Evolutionary conservation across 2,797 vertebrate genomes (phyloP).

Genomic region (Acanthurus tractus): DNA sequence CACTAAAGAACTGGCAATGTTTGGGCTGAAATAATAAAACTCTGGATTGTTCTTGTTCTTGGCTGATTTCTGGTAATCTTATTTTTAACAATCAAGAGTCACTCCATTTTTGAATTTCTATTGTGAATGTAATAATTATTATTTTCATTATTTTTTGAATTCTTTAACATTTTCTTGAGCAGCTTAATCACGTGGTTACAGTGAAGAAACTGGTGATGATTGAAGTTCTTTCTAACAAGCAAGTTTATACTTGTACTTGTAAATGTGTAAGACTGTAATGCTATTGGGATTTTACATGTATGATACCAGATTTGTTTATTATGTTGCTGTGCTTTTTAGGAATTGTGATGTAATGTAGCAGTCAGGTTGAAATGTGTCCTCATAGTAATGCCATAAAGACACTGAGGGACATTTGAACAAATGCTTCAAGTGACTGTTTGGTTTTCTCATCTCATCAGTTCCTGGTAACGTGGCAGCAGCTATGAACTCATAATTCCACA

Average conservation of each 20-base stretch:
- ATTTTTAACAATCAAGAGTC: not conserved
- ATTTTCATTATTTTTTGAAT: not conserved
- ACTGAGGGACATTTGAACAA: not conserved
- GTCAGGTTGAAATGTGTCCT: not conserved
- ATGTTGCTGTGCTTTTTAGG: slow-evolving; percentile 34
- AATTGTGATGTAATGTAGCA: slow-evolving; percentile 27
- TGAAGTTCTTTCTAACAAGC: slow-evolving; percentile 60
- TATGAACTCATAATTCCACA: not conserved
- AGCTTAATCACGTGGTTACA: slow-evolving; percentile 64
- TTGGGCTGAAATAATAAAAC: not conserved
- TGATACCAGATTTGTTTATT: slow-evolving; percentile 24
- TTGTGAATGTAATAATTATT: slow-evolving; percentile 21
- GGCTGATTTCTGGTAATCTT: slow-evolving; percentile 10
- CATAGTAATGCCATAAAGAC: slow-evolving; percentile 7
- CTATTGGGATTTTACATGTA: slow-evolving; percentile 17
- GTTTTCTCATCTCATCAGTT: slow-evolving; percentile 1
- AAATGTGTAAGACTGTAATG: slow-evolving; percentile 36
- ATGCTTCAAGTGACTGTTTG: slow-evolving; percentile 14
- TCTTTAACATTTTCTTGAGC: slow-evolving; percentile 28
- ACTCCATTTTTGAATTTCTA: slow-evolving; percentile 2
- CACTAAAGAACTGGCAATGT: slow-evolving; percentile 18
- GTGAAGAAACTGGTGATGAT: slow-evolving; percentile 52
- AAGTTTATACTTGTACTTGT: slow-evolving; percentile 43
- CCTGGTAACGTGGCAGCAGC: not conserved
- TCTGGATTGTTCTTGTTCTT: not conserved